Evolutionary conservation across 2,113 vertebrate genomes (phyloP).

Genomic region (Aegotheles bennettii): DNA sequence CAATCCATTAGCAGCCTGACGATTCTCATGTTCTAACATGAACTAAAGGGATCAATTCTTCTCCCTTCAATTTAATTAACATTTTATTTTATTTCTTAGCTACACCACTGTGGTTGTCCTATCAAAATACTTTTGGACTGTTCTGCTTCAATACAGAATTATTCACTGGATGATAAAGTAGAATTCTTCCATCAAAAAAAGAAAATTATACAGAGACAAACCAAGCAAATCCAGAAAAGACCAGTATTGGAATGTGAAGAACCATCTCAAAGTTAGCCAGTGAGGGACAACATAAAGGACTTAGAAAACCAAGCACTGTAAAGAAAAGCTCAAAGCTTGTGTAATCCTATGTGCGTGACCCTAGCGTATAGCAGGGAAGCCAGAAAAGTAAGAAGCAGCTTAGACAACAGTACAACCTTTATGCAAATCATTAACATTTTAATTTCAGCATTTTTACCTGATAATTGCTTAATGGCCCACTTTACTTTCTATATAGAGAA

Average conservation of each 20-base stretch:
- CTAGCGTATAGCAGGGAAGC: neutral
- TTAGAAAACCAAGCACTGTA: neutral
- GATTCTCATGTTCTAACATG: neutral
- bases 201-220: neutral
- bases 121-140: neutral
- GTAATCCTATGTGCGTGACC: neutral
- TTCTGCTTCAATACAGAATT: neutral
- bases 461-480: neutral
- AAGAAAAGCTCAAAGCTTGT: neutral
- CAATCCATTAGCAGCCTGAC: neutral
- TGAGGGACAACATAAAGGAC: neutral
- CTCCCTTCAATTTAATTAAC: neutral
- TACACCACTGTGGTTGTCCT: neutral
- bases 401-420: neutral
- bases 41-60: neutral
- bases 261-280: neutral
- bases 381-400: neutral
- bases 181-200: neutral
- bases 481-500: neutral
- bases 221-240: neutral
- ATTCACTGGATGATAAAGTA: neutral
- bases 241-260: neutral
- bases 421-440: neutral
- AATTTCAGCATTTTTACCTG: neutral
- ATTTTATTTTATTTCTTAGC: neutral